Percentiles rank a stretch among this genome's conserved stretches.
Evolutionary conservation across 2,888 invertebrate species (phyloP).

Genomic region (Ecdyonurus torrentis): DNA sequence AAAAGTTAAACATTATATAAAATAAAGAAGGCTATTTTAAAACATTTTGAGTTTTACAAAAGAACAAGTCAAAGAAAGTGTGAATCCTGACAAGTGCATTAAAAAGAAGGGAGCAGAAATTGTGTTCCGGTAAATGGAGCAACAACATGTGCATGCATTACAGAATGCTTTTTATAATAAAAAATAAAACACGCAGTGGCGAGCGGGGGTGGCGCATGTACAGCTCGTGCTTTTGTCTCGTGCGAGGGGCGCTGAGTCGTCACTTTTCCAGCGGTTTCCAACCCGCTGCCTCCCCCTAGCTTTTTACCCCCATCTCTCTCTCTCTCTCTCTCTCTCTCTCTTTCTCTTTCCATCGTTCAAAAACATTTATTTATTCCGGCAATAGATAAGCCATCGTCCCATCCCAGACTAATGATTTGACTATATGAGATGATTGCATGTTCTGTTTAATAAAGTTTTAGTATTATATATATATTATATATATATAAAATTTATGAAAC

Average conservation of each 20-base stretch:
- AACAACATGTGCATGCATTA: background rate
- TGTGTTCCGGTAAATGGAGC: slow-evolving; percentile 3
- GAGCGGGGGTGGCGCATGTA: too few relatives aligned
- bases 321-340: too few relatives aligned
- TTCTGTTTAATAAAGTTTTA: too few relatives aligned
- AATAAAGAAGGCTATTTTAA: background rate
- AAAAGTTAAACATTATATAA: background rate
- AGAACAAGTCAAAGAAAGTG: background rate
- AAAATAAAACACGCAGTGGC: too few relatives aligned
- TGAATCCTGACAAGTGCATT: background rate
- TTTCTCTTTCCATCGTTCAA: background rate
- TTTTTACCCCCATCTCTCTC: background rate
- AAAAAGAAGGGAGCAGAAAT: background rate
- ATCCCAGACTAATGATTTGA: too few relatives aligned
- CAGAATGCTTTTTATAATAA: too few relatives aligned
- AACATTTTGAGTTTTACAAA: too few relatives aligned
- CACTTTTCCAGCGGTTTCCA: slow-evolving; percentile 4
- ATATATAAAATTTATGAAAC: too few relatives aligned
- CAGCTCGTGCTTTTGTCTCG: background rate
- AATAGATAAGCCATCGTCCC: background rate
- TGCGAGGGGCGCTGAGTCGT: background rate
- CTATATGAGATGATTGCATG: too few relatives aligned
- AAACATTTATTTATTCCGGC: background rate
- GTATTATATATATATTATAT: too few relatives aligned
- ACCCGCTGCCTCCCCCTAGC: background rate